These are phyloP conservation scores for Alexandromys fortis DNA, from an alignment of 2,113 vertebrate species.

Conservation along the genomic window DNA sequence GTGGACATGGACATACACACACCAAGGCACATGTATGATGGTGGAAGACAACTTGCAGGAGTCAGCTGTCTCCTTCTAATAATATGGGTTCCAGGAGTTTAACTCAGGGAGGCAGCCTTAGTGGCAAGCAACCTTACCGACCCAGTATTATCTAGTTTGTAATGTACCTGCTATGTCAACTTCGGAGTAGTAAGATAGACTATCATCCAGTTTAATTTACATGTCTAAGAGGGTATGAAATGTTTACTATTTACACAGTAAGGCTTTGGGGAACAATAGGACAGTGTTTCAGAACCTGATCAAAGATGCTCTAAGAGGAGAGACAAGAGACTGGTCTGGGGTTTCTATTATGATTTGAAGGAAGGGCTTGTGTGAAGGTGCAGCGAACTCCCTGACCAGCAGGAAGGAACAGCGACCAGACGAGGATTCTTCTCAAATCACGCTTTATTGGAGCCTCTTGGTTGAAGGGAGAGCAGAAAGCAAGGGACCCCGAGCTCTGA, in stretches of 20 bases:
- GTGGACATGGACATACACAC: too few species aligned
- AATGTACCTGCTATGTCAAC: neutral
- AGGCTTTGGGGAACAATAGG: neutral
- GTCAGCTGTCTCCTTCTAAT: neutral
- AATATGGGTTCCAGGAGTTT: neutral
- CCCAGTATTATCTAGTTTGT: neutral
- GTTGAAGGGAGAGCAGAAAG: too few species aligned
- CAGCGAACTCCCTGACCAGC: too few species aligned
- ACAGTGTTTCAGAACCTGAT: neutral
- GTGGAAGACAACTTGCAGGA: neutral
- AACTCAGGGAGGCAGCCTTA: neutral
- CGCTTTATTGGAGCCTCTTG: too few species aligned
- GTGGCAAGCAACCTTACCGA: neutral
- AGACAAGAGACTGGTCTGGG: neutral
- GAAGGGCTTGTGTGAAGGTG: neutral
- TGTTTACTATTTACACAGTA: neutral
- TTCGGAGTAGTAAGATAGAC: neutral
- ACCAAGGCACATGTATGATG: neutral
- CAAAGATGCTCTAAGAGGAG: neutral
- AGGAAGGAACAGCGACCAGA: too few species aligned
- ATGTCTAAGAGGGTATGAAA: neutral
- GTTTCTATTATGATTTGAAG: neutral
- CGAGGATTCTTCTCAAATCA: too few species aligned
- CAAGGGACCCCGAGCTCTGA: too few species aligned
- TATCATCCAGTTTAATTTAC: neutral